phyloP scores from a whole-genome alignment of 2,113 vertebrate species.

The Percina caprodes region DNA sequence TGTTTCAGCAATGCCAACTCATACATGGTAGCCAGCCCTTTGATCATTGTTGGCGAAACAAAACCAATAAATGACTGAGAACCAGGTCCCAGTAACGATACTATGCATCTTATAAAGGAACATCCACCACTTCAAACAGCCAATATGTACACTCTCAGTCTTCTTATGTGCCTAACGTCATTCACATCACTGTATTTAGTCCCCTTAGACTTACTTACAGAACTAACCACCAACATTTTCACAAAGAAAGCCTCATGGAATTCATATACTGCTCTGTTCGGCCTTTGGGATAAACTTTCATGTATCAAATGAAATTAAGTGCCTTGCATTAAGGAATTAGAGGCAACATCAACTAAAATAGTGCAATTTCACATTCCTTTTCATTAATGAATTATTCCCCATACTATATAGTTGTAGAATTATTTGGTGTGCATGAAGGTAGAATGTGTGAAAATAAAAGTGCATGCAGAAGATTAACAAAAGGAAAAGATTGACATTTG shows the following conservation, averaged over 20 bases:
- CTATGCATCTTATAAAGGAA: conserved; percentile 48
- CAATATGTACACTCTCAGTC: conserved; percentile 7
- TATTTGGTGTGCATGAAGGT: conserved; percentile 67
- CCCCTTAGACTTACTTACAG: conserved; percentile 33
- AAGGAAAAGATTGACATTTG: not conserved
- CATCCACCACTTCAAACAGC: conserved; percentile 38
- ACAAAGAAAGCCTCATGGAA: conserved; percentile 33
- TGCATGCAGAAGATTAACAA: conserved; percentile 58
- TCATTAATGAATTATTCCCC: conserved; percentile 63
- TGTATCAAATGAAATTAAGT: conserved; percentile 39
- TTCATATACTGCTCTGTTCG: conserved; percentile 40
- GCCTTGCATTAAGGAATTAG: conserved; percentile 61
- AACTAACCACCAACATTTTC: conserved; percentile 27
- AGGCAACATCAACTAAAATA: conserved; percentile 70
- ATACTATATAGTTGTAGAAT: conserved; percentile 56
- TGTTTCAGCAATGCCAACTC: conserved; percentile 63
- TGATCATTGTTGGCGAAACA: conserved; percentile 67
- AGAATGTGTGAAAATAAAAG: conserved; percentile 63
- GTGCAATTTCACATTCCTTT: conserved; percentile 82
- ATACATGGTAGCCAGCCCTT: conserved; percentile 59
- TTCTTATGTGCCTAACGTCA: conserved; percentile 33
- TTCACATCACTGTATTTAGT: conserved; percentile 49
- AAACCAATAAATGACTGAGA: conserved; percentile 8
- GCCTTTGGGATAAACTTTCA: conserved; percentile 50
- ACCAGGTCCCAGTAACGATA: conserved; percentile 34